These are phyloP conservation scores for Oreamnos americanus DNA, from an alignment of 2,113 vertebrate species.

Conservation along the genomic window DNA sequence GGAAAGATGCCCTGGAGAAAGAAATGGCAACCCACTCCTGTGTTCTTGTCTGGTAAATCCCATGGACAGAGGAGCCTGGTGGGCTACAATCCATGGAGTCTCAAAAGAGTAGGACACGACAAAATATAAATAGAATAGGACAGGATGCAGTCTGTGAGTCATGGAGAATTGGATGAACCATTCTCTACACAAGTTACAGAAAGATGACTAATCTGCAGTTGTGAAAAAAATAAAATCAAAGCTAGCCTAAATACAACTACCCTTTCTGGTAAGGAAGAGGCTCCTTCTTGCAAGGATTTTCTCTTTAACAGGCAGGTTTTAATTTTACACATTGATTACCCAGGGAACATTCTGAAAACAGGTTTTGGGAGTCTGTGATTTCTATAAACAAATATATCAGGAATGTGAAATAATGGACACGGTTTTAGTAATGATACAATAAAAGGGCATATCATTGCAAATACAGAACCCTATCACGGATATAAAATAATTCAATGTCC, in stretches of 20 bases:
- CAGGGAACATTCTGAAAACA: background rate
- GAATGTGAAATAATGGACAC: background rate
- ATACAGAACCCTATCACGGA: background rate
- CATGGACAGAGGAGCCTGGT: background rate
- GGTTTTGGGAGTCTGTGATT: background rate
- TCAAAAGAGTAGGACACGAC: background rate
- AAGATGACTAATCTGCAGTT: background rate
- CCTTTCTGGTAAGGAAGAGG: background rate
- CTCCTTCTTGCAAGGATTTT: background rate
- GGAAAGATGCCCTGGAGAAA: background rate
- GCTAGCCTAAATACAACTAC: background rate
- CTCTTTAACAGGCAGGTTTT: background rate
- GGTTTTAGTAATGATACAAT: background rate
- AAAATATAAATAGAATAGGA: background rate
- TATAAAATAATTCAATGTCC: background rate
- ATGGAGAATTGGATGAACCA: background rate
- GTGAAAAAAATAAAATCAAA: background rate
- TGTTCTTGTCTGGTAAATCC: background rate
- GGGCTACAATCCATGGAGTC: background rate
- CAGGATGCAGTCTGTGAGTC: background rate
- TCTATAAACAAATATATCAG: background rate
- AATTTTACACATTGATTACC: background rate
- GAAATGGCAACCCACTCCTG: background rate
- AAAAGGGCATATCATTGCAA: background rate
- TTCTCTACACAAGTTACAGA: fast-evolving